Evolutionary conservation across 2,888 invertebrate genomes (phyloP), one percentile per base, ranked within the genome.

Genomic region (Nomada flava): DNA sequence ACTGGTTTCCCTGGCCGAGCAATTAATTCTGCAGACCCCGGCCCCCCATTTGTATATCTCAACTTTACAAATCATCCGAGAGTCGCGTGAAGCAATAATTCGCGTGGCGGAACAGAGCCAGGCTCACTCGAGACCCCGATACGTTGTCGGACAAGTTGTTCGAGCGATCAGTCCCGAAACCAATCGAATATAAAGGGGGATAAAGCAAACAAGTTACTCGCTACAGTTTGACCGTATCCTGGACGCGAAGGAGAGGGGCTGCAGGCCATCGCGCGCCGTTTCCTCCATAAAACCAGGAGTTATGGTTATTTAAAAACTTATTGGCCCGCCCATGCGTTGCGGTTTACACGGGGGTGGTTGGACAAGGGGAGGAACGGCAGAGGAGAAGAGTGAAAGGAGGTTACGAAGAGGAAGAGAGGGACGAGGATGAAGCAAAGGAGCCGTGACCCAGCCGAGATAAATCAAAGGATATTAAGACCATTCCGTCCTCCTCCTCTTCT

Each of bases 301-400:
- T 92, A 92, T 92, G 92, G 92, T 92, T 92, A 92, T 92, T 92
- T 92, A 92, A 92, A 93, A 93, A 92, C 92, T 92, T 92, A 93
- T 93, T 92, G 92, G 92, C 92, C 92, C 92, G 92, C 92, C 92
- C 92, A 92, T 92, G 89, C 85, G 89, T 86, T 90, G 89, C 88
- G 89, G 89, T 90, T 89, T 89, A 86, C 89, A 67, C 53, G 79
- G 76, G 75, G 72, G 76, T 79, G 83, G 73, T 20, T 75, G 83
- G 63, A 47, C 69, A 18, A 60, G 29, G 59, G 44, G 59, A 29
- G 62, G 67, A 23, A 53, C n/a, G 53, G n/a, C 53, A 2, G 65
- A 26, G 55, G 18, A 36, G 29, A n/a, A 23, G 63, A 64, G 83
- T 85, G 90, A 89, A 89, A 69, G 29, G 18, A 47, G 53, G 53